Base-by-base conservation (phyloP, 2,113 vertebrate genomes). In the Atrichornis clamosus region DNA sequence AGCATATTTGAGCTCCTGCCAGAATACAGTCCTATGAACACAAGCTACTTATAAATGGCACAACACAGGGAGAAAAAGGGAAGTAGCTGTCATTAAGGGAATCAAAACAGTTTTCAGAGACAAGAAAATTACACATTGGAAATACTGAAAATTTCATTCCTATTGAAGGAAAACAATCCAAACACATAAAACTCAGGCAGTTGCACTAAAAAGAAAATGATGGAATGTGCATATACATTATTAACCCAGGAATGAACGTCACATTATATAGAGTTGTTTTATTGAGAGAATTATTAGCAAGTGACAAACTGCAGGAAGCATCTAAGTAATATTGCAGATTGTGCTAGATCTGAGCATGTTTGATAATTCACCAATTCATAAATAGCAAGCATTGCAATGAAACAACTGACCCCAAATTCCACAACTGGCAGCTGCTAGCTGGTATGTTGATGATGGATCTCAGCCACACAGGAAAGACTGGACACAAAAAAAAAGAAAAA, bases 391-490 rank as follows among this genome's bases (percentile, higher is more conserved):
- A 96, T 87, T 58, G 75, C 39, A 94, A 95, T 69, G 46, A 80
- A 96, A 94, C 65, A 97, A 97, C 97, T 97, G 94, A 98, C 97
- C 96, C 84, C 95, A 96, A 96, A 52, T 86, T 95, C 95, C 97
- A 94, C 87, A 97, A 86, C 9, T 49, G 91, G 97, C 90, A 97
- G 97, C 97, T 95, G 95, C 89, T 97, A 96, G 91, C 90, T 67
- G 82, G 87, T 92, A 95, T 18, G 84, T 50, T 89, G 94, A 91
- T 95, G 95, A 92, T 83, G 84, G 76, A 96, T 97, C 93, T 97
- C n/a, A 91, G 95, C 78, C 95, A 95, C 93, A 84, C 22, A 78
- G 93, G 96, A 96, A 97, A 77, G 91, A 92, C 27, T 87, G 76
- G 80, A 97, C 56, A 97, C 85, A 93, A 94, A 70, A 39, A 42